Percentiles rank a stretch among this genome's conserved stretches.
Conservation (phyloP, 2,797 vertebrate species). For the Poecilia picta region DNA sequence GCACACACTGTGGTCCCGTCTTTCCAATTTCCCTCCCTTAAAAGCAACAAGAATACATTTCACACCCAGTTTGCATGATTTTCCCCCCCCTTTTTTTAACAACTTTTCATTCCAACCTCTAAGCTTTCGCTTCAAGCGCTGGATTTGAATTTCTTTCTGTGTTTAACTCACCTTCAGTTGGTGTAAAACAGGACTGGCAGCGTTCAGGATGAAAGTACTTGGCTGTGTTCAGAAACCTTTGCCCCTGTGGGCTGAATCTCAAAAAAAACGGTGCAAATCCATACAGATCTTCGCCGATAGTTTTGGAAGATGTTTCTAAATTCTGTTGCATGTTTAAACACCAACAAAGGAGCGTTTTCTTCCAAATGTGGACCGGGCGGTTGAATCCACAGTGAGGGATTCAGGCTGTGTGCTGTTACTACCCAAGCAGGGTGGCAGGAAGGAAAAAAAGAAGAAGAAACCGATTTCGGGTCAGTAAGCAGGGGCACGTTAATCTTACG, state of each 20-base stretch:
- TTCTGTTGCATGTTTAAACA: conserved; percentile 36
- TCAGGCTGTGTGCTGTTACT: conserved; percentile 37
- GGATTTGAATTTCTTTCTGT: conserved; percentile 24
- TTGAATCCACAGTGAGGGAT: conserved; percentile 35
- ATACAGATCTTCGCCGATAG: conserved; percentile 43
- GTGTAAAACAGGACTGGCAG: conserved; percentile 37
- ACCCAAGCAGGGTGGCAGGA: conserved; percentile 21
- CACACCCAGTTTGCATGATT: conserved; percentile 38
- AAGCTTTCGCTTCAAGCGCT: not conserved
- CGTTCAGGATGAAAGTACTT: conserved; percentile 48
- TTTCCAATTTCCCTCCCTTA: conserved; percentile 71
- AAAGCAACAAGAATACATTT: conserved; percentile 69
- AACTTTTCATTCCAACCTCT: conserved; percentile 15
- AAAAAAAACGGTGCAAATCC: conserved; percentile 62
- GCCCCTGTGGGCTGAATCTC: conserved; percentile 55
- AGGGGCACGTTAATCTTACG: conserved; percentile 63
- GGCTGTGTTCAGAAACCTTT: conserved; percentile 60
- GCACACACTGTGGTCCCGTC: conserved; percentile 66
- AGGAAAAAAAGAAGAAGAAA: conserved; percentile 27
- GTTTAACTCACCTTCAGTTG: conserved; percentile 41
- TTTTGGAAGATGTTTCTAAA: conserved; percentile 38
- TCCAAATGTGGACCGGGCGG: conserved; percentile 38
- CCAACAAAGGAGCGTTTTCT: conserved; percentile 5
- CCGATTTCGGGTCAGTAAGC: conserved; percentile 65
- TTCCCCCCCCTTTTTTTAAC: conserved; percentile 21